Base-by-base conservation (phyloP, 2,888 invertebrate genomes). In the Adelognathus sp. region DNA sequence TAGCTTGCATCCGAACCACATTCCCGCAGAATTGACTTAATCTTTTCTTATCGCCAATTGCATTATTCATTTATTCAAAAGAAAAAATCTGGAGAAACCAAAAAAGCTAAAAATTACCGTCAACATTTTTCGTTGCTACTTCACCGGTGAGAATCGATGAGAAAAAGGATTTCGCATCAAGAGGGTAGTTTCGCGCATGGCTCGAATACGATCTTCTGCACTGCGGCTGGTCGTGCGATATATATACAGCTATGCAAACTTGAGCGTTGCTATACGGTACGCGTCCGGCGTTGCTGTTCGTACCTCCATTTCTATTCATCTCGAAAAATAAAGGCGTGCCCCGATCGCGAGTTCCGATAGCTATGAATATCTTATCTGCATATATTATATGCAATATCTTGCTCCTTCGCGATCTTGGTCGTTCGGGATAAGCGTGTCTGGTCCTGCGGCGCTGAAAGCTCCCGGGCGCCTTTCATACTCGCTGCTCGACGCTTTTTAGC, bases 331-430 rank as follows among this genome's bases (percentile, higher is more conserved):
- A 88, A 87, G 86, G 86, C 87, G 85, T 82, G 79, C 63, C n/a
- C 83, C 85, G 88, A 89, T 89, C 88, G 83, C 79, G 82, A 84
- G 84, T 84, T 80, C 81, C 87, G 89, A 89, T 89, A 87, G 83
- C 86, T 83, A 88, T 88, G 88, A 89, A 89, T 88, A 89, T 89
- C 85, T 87, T 85, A 88, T 88, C 86, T 79, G 86, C 85, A 87
- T 87, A n/a, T n/a, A n/a, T n/a, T n/a, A n/a, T n/a, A n/a, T n/a
- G n/a, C n/a, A 89, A 86, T 85, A 83, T 84, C 83, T 79, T 61
- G 76, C 73, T 78, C 61, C 58, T 44, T 44, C 64, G 31, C 67
- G 56, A 75, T 56, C 69, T 9, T 31, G 50, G 5, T 36, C 36
- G 36, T 11, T n/a, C 36, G 50, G 11, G 24, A 24, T n/a, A n/a